Evolutionary conservation across 2,888 invertebrate species (phyloP).

Genomic region (Agrochola lota): DNA sequence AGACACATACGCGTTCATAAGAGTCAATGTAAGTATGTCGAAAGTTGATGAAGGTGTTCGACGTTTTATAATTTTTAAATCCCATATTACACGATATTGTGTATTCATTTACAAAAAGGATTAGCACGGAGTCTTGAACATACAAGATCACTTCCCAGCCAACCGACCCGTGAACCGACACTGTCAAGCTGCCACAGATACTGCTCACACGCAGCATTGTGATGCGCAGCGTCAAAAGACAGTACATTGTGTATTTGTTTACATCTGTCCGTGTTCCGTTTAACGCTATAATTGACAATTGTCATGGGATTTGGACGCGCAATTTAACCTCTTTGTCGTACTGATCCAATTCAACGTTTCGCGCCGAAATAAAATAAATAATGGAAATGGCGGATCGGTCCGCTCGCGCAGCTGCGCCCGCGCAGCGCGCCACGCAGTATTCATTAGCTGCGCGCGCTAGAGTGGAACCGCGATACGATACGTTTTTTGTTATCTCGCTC

Average conservation of each 20-base stretch:
- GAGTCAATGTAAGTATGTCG: constrained; percentile 41
- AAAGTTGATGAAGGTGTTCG: constrained; percentile 53
- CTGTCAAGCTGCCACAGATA: constrained; percentile 69
- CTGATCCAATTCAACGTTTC: constrained; percentile 88
- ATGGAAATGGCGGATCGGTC: constrained; percentile 87
- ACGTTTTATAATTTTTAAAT: constrained; percentile 45
- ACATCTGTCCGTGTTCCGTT: constrained; percentile 87
- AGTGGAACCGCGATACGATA: constrained; percentile 89
- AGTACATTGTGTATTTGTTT: constrained; percentile 84
- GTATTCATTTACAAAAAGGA: constrained; percentile 60
- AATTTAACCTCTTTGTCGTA: constrained; percentile 89
- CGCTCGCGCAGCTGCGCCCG: constrained; percentile 85
- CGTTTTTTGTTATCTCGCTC: constrained; percentile 88
- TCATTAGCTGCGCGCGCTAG: constrained; percentile 88
- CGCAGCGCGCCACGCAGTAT: constrained; percentile 80
- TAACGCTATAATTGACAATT: constrained; percentile 83
- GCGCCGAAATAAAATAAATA: constrained; percentile 90
- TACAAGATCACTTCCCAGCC: constrained; percentile 62
- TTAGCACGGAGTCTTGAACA: constrained; percentile 66
- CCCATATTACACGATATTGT: constrained; percentile 50
- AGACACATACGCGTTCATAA: constrained; percentile 32
- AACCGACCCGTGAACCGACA: constrained; percentile 59
- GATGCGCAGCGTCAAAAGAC: constrained; percentile 69
- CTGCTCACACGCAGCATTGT: constrained; percentile 67
- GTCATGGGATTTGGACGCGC: constrained; percentile 89